Percentiles rank a stretch among this genome's conserved stretches.
These are phyloP conservation scores for Brassicogethes aeneus DNA, from an alignment of 2,888 invertebrate species.

Conservation along the genomic window DNA sequence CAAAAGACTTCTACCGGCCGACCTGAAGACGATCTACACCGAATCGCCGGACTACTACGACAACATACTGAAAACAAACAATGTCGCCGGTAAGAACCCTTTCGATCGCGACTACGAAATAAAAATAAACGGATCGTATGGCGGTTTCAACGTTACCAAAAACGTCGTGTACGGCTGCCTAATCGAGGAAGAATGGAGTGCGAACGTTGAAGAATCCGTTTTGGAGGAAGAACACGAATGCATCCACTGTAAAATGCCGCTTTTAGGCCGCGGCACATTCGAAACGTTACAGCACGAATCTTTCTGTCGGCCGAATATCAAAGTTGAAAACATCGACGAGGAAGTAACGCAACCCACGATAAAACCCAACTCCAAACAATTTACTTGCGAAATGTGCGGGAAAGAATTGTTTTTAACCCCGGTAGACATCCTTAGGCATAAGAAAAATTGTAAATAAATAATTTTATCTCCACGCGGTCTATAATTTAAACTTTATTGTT, in stretches of 20 bases:
- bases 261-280: conserved; percentile 47
- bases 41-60: conserved; percentile 38
- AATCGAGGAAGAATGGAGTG: conserved; percentile 60
- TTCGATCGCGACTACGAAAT: conserved; percentile 58
- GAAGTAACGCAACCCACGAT: conserved; percentile 18
- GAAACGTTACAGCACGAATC: conserved; percentile 67
- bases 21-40: conserved; percentile 65
- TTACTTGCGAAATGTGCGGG: conserved; percentile 64
- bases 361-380: conserved; percentile 53
- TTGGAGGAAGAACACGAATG: conserved; percentile 63
- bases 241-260: conserved; percentile 54
- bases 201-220: conserved; percentile 51
- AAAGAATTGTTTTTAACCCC: conserved; percentile 61
- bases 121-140: conserved; percentile 58
- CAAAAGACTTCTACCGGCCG: conserved; percentile 74
- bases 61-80: conserved; percentile 36
- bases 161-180: conserved; percentile 73
- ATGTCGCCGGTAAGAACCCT: conserved; percentile 48
- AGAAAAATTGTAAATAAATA: conserved; percentile 41
- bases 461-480: too few relatives aligned
- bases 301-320: conserved; percentile 38
- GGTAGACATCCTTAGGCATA: conserved; percentile 80
- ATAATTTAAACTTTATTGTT: too few relatives aligned
- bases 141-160: conserved; percentile 73
- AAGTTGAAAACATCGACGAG: conserved; percentile 23